These are phyloP conservation scores for Dastarcus helophoroides DNA, from an alignment of 2,888 invertebrate genomes.

Conservation along the genomic window DNA sequence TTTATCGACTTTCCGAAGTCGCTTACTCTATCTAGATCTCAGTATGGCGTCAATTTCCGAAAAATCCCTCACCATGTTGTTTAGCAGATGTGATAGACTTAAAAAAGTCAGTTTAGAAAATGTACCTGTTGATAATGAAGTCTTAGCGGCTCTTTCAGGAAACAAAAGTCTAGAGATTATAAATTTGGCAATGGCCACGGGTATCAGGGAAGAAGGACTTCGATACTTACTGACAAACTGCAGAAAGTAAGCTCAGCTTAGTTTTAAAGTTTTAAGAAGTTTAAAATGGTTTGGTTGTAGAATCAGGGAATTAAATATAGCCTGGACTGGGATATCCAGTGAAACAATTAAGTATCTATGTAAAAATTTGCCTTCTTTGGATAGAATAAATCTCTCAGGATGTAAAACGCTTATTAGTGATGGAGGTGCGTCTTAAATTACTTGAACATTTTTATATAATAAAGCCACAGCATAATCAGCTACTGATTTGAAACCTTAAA, in stretches of 20 bases:
- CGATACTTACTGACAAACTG: slow-evolving; percentile 50
- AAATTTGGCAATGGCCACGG: slow-evolving; percentile 73
- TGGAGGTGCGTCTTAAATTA: slow-evolving; percentile 46
- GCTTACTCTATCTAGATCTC: slow-evolving; percentile 76
- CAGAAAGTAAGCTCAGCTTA: slow-evolving; percentile 37
- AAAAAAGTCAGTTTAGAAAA: slow-evolving; percentile 80
- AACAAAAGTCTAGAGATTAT: slow-evolving; percentile 62
- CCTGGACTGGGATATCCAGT: slow-evolving; percentile 63
- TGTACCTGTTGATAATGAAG: slow-evolving; percentile 49
- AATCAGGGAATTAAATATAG: slow-evolving; percentile 61
- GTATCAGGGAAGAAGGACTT: slow-evolving; percentile 54
- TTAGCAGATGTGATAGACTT: slow-evolving; percentile 56
- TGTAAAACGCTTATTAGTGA: slow-evolving; percentile 66
- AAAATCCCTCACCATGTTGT: slow-evolving; percentile 43
- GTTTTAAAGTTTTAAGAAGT: slow-evolving; percentile 7
- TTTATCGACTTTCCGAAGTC: slow-evolving; percentile 38
- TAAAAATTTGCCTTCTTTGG: slow-evolving; percentile 50
- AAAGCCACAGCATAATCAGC: too few relatives aligned
- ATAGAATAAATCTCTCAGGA: slow-evolving; percentile 72
- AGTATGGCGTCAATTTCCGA: slow-evolving; percentile 63
- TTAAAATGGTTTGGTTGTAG: slow-evolving; percentile 34
- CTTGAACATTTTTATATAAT: too few relatives aligned
- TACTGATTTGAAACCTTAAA: too few relatives aligned
- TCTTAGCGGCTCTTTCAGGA: slow-evolving; percentile 56
- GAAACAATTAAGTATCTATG: slow-evolving; percentile 50